Evolutionary conservation across 1,140 invertebrate species (phyloP).

Genomic region (Drepana arcuata): DNA sequence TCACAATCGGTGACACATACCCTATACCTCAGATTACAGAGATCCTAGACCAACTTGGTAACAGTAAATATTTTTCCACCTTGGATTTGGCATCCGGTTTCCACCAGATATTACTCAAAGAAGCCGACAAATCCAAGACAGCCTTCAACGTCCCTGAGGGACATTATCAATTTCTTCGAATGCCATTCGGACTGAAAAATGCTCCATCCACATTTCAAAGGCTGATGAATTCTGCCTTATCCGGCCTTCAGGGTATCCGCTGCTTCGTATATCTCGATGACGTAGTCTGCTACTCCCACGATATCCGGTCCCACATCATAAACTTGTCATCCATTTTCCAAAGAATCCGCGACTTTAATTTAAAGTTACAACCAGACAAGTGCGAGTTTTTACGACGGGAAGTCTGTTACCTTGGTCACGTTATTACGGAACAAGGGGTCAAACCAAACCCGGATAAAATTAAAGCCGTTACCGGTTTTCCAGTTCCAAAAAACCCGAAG

Average conservation of each 20-base stretch:
- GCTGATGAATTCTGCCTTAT: constrained; percentile 41
- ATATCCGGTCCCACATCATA: constrained; percentile 43
- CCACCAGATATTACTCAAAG: constrained; percentile 26
- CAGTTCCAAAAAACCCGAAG: constrained; percentile 33
- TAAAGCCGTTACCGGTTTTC: constrained; percentile 35
- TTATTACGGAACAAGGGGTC: constrained; percentile 24
- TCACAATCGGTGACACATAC: constrained; percentile 53
- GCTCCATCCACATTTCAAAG: constrained; percentile 56
- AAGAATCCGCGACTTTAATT: constrained; percentile 33
- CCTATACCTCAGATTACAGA: constrained; percentile 68
- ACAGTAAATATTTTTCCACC: constrained; percentile 30
- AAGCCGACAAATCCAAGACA: constrained; percentile 39
- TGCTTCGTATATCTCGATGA: constrained; percentile 43
- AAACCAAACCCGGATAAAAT: constrained; percentile 50
- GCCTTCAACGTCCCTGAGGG: constrained; percentile 46
- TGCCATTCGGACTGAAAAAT: constrained; percentile 56
- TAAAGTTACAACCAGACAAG: constrained; percentile 64
- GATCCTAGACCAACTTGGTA: constrained; percentile 34
- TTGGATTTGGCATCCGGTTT: constrained; percentile 36
- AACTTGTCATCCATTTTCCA: constrained; percentile 46
- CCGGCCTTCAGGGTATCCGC: constrained; percentile 21
- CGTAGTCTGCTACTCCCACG: constrained; percentile 28
- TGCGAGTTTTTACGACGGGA: constrained; percentile 60
- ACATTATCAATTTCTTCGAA: constrained; percentile 42
- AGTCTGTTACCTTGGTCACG: constrained; percentile 60